Percentiles rank a stretch among this genome's conserved stretches.
Evolutionary conservation across 2,113 vertebrate genomes (phyloP).

Genomic region (Prolemur simus): DNA sequence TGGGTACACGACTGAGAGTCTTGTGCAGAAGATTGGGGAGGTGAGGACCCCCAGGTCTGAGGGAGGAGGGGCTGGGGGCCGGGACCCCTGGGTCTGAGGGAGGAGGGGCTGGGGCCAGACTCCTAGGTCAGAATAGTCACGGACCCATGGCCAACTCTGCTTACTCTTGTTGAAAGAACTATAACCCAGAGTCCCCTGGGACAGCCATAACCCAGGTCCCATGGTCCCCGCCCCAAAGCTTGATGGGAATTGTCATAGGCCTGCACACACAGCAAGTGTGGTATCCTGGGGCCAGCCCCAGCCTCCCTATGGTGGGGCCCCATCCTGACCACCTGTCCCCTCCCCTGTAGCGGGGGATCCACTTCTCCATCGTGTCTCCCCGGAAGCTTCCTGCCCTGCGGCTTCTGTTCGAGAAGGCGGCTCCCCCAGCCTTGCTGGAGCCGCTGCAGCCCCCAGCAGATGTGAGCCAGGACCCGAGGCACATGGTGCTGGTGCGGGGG

Average conservation of each 20-base stretch:
- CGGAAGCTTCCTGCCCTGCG: constrained; percentile 92
- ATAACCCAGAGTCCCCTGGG: neutral
- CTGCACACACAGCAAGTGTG: neutral
- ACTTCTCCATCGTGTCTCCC: constrained; percentile 93
- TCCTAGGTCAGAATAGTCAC: neutral
- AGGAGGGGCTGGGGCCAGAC: neutral
- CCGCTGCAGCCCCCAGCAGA: constrained; percentile 83
- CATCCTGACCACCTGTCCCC: rapidly evolving
- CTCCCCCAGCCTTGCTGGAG: constrained; percentile 86
- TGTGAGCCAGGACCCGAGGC: constrained; percentile 93
- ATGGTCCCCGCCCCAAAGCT: neutral
- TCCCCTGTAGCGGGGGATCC: constrained; percentile 88
- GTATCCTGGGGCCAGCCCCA: rapidly evolving
- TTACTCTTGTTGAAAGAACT: neutral
- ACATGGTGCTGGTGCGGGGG: constrained; percentile 94
- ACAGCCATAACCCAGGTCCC: neutral
- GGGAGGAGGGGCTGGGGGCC: neutral
- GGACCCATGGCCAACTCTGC: no score
- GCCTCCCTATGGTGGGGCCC: rapidly evolving
- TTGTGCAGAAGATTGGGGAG: constrained; percentile 94
- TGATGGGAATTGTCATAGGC: neutral
- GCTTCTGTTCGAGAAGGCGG: constrained; percentile 90
- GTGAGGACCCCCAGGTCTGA: constrained; percentile 77
- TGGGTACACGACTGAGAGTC: constrained; percentile 91
- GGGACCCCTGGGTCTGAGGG: no score